These are phyloP conservation scores for Sapajus apella DNA, from an alignment of 2,113 vertebrate species.

Conservation along the genomic window DNA sequence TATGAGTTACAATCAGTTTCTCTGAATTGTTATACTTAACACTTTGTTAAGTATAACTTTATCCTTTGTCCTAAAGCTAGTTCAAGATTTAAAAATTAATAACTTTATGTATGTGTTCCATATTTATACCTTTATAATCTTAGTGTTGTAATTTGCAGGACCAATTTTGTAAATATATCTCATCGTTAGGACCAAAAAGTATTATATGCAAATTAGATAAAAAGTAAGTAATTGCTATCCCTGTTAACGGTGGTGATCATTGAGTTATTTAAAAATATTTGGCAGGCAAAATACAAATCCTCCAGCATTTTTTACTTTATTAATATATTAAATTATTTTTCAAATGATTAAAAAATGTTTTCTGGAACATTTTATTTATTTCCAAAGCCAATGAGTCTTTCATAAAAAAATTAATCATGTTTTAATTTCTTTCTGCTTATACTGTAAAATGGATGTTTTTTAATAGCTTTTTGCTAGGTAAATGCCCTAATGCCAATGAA, in stretches of 20 bases:
- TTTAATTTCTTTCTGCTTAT: background rate
- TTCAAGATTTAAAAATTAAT: background rate
- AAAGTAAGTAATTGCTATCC: background rate
- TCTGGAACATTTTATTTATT: background rate
- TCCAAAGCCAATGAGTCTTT: background rate
- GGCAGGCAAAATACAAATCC: background rate
- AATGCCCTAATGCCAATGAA: background rate
- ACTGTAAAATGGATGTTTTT: constrained; percentile 7
- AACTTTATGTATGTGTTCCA: background rate
- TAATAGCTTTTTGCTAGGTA: background rate
- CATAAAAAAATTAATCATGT: background rate
- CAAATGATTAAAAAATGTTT: background rate
- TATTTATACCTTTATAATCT: background rate
- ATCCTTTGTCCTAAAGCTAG: background rate
- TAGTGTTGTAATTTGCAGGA: background rate
- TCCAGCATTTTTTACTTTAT: background rate
- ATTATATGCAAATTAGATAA: background rate
- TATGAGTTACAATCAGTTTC: background rate
- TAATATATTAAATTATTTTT: constrained; percentile 10
- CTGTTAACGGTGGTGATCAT: background rate
- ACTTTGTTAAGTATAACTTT: too few relatives aligned
- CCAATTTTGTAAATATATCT: background rate
- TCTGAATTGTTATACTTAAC: background rate
- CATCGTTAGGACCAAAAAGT: background rate
- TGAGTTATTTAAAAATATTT: background rate